phyloP scores from a whole-genome alignment of 1,140 invertebrate genomes.

The Hormaphis cornu region DNA sequence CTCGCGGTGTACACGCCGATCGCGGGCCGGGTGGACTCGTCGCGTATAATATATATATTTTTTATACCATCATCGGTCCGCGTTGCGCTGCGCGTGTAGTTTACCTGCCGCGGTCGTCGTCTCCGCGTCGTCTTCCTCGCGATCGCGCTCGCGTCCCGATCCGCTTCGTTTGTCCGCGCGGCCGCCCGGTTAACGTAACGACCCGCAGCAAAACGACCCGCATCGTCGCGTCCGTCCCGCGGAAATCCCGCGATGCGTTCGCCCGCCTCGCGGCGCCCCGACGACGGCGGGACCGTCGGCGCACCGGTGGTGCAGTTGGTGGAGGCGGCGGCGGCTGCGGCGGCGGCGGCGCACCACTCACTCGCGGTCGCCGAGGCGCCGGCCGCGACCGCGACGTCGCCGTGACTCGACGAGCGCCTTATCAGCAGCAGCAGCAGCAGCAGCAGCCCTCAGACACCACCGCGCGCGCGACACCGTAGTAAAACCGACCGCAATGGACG shows the following conservation, averaged over 20 bases:
- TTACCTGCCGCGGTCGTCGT: constrained; percentile 28
- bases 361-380: too few relatives aligned
- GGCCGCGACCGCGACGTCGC: too few relatives aligned
- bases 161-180: background rate
- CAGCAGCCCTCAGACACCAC: background rate
- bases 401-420: background rate
- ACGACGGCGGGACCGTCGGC: too few relatives aligned
- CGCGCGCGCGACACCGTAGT: background rate
- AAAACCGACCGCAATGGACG: constrained; percentile 48
- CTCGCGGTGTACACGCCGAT: background rate
- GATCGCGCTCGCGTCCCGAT: constrained; percentile 12
- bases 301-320: too few relatives aligned
- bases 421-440: background rate
- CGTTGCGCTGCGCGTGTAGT: too few relatives aligned
- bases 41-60: too few relatives aligned
- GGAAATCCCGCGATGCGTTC: too few relatives aligned
- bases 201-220: background rate
- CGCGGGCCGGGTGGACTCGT: background rate
- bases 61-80: too few relatives aligned
- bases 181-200: background rate
- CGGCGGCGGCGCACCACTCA: too few relatives aligned
- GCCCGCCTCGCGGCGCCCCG: too few relatives aligned
- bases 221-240: background rate
- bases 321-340: too few relatives aligned
- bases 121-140: constrained; percentile 19